Conservation (phyloP, 2,888 invertebrate species). For the Nomada flava region DNA sequence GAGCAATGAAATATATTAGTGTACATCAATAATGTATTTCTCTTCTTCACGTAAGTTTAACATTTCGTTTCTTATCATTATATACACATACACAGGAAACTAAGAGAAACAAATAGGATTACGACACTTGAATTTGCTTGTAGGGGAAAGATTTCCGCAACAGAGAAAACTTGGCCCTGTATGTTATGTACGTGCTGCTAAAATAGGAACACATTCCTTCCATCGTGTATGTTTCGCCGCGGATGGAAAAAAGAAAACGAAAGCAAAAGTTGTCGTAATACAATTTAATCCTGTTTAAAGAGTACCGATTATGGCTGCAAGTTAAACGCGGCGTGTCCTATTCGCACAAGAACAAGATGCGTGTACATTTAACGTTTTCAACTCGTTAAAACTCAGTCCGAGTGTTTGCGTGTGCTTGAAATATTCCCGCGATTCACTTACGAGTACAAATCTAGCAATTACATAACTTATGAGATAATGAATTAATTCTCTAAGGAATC, state of each 20-base stretch:
- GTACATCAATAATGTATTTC: conserved; percentile 81
- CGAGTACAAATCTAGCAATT: conserved; percentile 29
- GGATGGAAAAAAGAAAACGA: conserved; percentile 5
- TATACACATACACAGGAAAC: conserved; percentile 80
- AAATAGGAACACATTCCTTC: conserved; percentile 36
- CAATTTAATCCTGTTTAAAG: conserved; percentile 22
- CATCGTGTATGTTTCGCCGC: conserved; percentile 21
- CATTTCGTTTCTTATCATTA: conserved; percentile 79
- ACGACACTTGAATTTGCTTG: conserved; percentile 42
- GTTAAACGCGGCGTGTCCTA: not conserved
- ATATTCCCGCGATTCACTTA: conserved; percentile 22
- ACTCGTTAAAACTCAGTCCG: conserved; percentile 31
- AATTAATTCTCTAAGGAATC: conserved; percentile 42
- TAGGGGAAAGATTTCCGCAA: conserved; percentile 36
- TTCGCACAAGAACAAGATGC: not conserved
- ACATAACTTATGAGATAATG: conserved; percentile 42
- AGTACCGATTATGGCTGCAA: conserved; percentile 31
- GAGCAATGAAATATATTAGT: conserved; percentile 58
- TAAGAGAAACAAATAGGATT: conserved; percentile 66
- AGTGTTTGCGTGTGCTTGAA: not conserved
- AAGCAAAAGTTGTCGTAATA: conserved; percentile 31
- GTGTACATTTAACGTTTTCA: conserved; percentile 6
- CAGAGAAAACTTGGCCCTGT: conserved; percentile 31
- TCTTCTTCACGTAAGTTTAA: conserved; percentile 75
- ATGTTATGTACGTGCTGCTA: not conserved